phyloP scores from a whole-genome alignment of 2,797 vertebrate species.

The Lithobates pipiens region DNA sequence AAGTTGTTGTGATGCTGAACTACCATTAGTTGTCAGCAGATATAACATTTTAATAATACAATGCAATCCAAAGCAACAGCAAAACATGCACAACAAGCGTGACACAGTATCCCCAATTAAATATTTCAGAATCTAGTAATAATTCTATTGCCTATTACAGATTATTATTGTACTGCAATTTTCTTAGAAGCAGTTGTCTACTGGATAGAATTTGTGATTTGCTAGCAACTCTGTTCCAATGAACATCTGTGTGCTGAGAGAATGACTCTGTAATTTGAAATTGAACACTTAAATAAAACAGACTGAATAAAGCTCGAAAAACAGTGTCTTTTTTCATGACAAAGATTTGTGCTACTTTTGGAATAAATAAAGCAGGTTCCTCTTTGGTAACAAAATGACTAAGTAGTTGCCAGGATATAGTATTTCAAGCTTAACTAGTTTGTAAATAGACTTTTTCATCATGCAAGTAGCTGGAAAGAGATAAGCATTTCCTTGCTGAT shows the following conservation, averaged over 20 bases:
- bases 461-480: conserved; percentile 46
- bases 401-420: conserved; percentile 45
- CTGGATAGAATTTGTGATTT: neutral
- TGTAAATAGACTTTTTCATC: conserved; percentile 49
- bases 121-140: too few relatives aligned
- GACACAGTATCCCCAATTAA: too few relatives aligned
- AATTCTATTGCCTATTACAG: too few relatives aligned
- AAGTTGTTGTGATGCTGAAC: too few relatives aligned
- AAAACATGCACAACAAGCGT: too few relatives aligned
- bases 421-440: conserved; percentile 52
- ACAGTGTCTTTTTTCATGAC: conserved; percentile 29
- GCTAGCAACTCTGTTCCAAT: neutral
- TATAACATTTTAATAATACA: too few relatives aligned
- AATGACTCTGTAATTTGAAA: conserved; percentile 6
- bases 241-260: neutral
- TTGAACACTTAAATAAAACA: neutral
- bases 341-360: conserved; percentile 43
- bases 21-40: too few relatives aligned
- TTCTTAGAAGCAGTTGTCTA: too few relatives aligned
- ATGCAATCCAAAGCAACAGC: too few relatives aligned
- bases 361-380: conserved; percentile 25
- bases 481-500: conserved; percentile 37
- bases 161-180: too few relatives aligned
- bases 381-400: conserved; percentile 30
- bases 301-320: conserved; percentile 8